phyloP scores from a whole-genome alignment of 2,888 invertebrate genomes.

The Stenodema calcarata region DNA sequence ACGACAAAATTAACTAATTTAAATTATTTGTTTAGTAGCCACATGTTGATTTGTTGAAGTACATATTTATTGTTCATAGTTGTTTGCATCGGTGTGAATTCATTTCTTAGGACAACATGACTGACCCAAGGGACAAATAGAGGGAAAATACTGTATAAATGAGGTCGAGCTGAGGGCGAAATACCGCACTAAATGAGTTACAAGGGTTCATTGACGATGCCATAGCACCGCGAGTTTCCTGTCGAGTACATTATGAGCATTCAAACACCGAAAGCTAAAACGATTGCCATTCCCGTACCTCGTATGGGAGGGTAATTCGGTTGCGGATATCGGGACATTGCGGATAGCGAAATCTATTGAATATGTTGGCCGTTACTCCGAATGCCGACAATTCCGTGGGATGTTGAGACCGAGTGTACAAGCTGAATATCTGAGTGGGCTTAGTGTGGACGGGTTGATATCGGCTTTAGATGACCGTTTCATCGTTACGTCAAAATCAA shows the following conservation, averaged over 20 bases:
- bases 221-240: neutral
- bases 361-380: neutral
- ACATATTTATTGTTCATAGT: too few species aligned
- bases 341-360: neutral
- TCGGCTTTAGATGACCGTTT: neutral
- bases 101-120: neutral
- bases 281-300: neutral
- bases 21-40: too few species aligned
- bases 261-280: neutral
- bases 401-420: neutral
- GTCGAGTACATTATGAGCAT: neutral
- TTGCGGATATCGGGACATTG: neutral
- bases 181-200: neutral
- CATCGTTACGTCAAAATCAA: neutral
- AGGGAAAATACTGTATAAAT: neutral
- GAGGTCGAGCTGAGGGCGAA: neutral
- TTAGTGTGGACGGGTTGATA: neutral
- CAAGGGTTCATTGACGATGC: neutral
- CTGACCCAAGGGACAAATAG: neutral
- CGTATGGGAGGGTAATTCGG: neutral
- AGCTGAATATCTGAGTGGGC: neutral
- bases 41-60: too few species aligned
- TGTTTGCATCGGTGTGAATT: too few species aligned
- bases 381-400: neutral
- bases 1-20: too few species aligned